Evolutionary conservation across 2,888 invertebrate genomes (phyloP).

Genomic region (Steinernema hermaphroditum): DNA sequence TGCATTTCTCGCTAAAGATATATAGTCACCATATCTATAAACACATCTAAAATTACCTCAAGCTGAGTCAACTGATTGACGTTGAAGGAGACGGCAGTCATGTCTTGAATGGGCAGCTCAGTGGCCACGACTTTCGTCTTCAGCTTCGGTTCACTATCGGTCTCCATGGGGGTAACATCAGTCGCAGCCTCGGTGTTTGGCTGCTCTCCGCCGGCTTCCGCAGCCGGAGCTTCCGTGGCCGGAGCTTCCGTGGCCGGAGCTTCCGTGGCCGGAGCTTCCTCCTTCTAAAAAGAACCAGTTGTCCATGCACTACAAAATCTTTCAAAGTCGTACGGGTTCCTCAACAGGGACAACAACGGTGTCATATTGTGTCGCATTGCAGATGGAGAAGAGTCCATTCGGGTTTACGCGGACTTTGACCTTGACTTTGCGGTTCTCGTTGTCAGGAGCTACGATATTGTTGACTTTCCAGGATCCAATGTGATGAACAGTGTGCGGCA

Average conservation of each 20-base stretch:
- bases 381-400: slow-evolving; percentile 86
- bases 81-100: slow-evolving; percentile 75
- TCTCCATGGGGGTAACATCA: slow-evolving; percentile 50
- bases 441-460: slow-evolving; percentile 78
- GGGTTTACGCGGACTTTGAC: slow-evolving; percentile 91
- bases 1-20: slow-evolving; percentile 72
- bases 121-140: slow-evolving; percentile 82
- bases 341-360: slow-evolving; percentile 58
- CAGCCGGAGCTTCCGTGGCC: slow-evolving; percentile 48
- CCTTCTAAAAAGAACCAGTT: not conserved
- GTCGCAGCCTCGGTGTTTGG: slow-evolving; percentile 36
- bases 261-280: not conserved
- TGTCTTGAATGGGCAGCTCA: slow-evolving; percentile 82
- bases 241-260: not conserved
- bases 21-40: not conserved
- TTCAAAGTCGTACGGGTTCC: slow-evolving; percentile 34
- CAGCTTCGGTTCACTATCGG: slow-evolving; percentile 68
- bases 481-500: slow-evolving; percentile 76
- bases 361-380: slow-evolving; percentile 78
- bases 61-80: slow-evolving; percentile 80
- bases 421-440: slow-evolving; percentile 83
- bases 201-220: slow-evolving; percentile 35
- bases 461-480: slow-evolving; percentile 68
- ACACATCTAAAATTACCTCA: slow-evolving; percentile 72
- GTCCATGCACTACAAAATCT: not conserved